phyloP scores from a whole-genome alignment of 2,113 vertebrate genomes.

The Scomber japonicus region DNA sequence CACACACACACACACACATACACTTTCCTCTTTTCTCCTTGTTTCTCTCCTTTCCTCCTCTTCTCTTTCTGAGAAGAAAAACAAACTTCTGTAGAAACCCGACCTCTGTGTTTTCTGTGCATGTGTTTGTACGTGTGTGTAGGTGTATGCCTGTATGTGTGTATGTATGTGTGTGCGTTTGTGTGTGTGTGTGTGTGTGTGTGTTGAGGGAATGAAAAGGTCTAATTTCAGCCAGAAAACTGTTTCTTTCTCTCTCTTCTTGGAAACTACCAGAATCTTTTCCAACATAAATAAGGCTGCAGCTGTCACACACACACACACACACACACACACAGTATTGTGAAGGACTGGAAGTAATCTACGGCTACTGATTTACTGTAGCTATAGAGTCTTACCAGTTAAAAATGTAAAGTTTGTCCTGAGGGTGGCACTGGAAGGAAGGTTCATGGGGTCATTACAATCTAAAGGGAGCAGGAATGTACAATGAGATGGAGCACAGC shows the following conservation, averaged over 20 bases:
- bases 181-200: slow-evolving; percentile 4
- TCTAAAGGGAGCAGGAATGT: too few species aligned
- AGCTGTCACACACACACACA: slow-evolving; percentile 49
- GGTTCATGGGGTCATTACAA: not conserved
- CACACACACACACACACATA: too few species aligned
- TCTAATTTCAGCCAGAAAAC: slow-evolving; percentile 59
- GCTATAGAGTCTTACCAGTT: slow-evolving; percentile 7
- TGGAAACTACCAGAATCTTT: slow-evolving; percentile 69
- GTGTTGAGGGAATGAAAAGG: slow-evolving; percentile 30
- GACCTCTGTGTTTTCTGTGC: not conserved
- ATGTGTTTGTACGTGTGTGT: too few species aligned
- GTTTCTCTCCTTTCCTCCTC: not conserved
- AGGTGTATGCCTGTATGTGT: too few species aligned
- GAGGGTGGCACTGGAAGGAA: slow-evolving; percentile 9
- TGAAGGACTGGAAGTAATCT: slow-evolving; percentile 33
- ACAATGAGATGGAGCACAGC: too few species aligned
- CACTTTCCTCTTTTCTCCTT: not conserved
- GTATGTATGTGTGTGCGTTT: not conserved
- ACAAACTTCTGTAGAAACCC: slow-evolving; percentile 17
- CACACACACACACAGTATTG: slow-evolving; percentile 17
- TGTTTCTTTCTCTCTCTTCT: slow-evolving; percentile 50
- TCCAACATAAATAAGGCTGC: slow-evolving; percentile 93
- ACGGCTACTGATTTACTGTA: slow-evolving; percentile 15
- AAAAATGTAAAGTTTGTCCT: slow-evolving; percentile 5
- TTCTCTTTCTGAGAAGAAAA: slow-evolving; percentile 4